Evolutionary conservation across 1,140 invertebrate species (phyloP), one percentile per base, ranked within the genome.

Genomic region (Trichonephila clavipes): DNA sequence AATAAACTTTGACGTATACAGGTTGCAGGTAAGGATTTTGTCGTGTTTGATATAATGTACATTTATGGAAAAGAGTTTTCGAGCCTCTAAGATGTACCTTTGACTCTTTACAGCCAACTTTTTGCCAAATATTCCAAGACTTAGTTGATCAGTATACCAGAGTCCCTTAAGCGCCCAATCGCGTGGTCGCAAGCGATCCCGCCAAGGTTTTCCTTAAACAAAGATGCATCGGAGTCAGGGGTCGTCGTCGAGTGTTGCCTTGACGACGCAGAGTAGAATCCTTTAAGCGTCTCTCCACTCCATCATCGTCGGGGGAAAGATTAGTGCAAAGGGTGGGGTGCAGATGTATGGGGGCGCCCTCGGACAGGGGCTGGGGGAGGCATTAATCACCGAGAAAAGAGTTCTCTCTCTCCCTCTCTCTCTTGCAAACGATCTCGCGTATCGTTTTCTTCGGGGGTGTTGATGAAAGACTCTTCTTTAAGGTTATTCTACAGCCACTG

Each of bases 231-330:
- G 82, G 64, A 87, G 82, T 28, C 91, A 92, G 83, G 66, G 91
- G 91, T 87, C 83, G 83, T 40, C 2, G 62, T 61, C 77, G 62
- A 87, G 40, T 87, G 91, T 87, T 92, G 83, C 91, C 64, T 85
- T 85, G 91, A 59, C 91, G 83, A 87, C 91, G 24, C 28, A 14
- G 34, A 51, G 19, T 58, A 92, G 77, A 92, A 87, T 87, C 91
- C 90, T 91, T 91, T 91, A 91, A 91, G 72, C 90, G 40, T 64
- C 90, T 61, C 61, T 61, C 21, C 69, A 28, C 64, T 92, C 91
- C 82, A 92, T 92, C 91, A 92, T 92, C 62, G 51, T 24, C 83
- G 83, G 44, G 91, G 90, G 91, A 92, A 92, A 85, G 82, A 92
- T 92, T 92, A 92, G 90, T 34, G 28, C 7, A 51, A 59, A 81